phyloP scores from a whole-genome alignment of 2,888 invertebrate species.

The Yponomeuta cagnagella region DNA sequence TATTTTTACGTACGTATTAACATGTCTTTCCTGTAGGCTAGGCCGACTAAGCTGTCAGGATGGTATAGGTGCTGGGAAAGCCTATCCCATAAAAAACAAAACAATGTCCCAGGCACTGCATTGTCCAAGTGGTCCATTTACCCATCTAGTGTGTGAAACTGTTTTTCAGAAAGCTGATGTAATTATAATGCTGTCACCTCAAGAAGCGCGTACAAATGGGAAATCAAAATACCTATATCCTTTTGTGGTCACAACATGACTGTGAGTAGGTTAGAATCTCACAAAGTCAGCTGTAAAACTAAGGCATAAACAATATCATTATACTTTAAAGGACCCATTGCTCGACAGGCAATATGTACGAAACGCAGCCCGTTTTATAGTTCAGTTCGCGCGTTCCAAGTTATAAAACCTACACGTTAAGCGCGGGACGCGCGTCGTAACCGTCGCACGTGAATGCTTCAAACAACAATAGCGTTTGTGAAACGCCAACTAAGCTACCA shows the following conservation, averaged over 20 bases:
- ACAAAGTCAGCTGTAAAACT: conserved; percentile 5
- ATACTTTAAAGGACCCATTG: conserved; percentile 21
- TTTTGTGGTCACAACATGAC: neutral
- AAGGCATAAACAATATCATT: conserved; percentile 23
- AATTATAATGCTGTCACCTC: too few relatives aligned
- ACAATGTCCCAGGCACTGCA: too few relatives aligned
- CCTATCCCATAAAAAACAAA: too few relatives aligned
- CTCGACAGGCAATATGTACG: conserved; percentile 17
- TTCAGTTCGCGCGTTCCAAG: conserved; percentile 21
- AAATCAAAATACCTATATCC: neutral
- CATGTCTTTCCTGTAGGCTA: too few relatives aligned
- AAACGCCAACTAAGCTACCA: neutral
- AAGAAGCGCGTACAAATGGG: neutral
- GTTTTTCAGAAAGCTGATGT: too few relatives aligned
- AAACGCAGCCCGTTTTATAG: conserved; percentile 25
- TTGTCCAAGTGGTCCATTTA: too few relatives aligned
- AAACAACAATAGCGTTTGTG: neutral
- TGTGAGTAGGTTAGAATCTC: neutral
- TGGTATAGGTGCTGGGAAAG: too few relatives aligned
- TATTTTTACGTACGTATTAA: too few relatives aligned
- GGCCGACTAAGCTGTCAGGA: too few relatives aligned
- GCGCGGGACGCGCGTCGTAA: conserved; percentile 24
- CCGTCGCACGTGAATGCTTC: conserved; percentile 23
- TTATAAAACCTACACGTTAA: conserved; percentile 27
- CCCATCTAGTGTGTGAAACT: too few relatives aligned